phyloP scores from a whole-genome alignment of 2,113 vertebrate genomes.

The Morone chrysops region DNA sequence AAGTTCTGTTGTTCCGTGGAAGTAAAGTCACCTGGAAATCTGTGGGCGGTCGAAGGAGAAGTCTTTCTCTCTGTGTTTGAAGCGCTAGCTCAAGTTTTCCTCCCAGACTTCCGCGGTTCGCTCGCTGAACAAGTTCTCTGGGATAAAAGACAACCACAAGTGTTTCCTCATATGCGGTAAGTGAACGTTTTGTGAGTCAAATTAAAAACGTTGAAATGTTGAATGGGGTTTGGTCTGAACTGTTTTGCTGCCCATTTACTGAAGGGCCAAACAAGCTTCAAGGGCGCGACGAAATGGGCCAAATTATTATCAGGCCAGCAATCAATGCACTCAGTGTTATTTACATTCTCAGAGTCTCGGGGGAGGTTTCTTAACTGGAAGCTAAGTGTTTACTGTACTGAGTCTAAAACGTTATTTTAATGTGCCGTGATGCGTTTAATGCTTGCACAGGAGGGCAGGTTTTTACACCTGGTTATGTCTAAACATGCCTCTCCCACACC shows the following conservation, averaged over 20 bases:
- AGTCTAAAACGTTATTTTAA: neutral
- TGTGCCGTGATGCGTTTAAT: neutral
- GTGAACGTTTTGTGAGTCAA: constrained; percentile 41
- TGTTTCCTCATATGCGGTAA: constrained; percentile 80
- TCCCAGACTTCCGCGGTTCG: constrained; percentile 80
- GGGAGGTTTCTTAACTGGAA: neutral
- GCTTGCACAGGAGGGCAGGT: neutral
- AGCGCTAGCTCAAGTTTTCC: constrained; percentile 25
- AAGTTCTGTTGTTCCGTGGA: neutral
- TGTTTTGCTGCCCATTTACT: constrained; percentile 16
- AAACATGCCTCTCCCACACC: constrained; percentile 16
- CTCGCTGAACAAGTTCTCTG: constrained; percentile 45
- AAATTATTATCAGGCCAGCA: constrained; percentile 22
- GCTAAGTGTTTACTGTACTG: neutral
- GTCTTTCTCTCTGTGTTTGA: constrained; percentile 41
- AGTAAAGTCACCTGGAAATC: constrained; percentile 38
- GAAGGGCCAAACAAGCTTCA: neutral
- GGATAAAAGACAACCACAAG: constrained; percentile 30
- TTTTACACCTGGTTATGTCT: constrained; percentile 18
- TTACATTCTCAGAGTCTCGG: constrained; percentile 31
- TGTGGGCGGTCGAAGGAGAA: constrained; percentile 8
- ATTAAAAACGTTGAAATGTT: neutral
- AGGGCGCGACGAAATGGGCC: constrained; percentile 34
- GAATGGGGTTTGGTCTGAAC: neutral
- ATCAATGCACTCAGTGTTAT: constrained; percentile 36